Percentiles rank a stretch among this genome's conserved stretches.
phyloP scores from a whole-genome alignment of 2,113 vertebrate species.

The Coreoperca whiteheadi region DNA sequence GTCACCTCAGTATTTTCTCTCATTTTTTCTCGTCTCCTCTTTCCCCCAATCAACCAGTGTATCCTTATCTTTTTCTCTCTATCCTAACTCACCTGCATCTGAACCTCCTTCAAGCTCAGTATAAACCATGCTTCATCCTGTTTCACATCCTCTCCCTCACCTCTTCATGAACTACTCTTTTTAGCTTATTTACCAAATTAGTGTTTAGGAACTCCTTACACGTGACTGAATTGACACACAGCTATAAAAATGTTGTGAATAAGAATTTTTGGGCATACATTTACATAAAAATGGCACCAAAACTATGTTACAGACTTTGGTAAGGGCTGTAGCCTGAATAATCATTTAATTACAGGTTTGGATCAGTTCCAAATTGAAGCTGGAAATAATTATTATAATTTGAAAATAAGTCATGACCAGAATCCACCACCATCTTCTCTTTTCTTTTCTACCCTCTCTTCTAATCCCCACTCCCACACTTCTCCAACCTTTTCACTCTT shows the following conservation, averaged over 20 bases:
- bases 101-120: slow-evolving; percentile 21
- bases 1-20: slow-evolving; percentile 29
- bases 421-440: slow-evolving; percentile 21
- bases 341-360: slow-evolving; percentile 48
- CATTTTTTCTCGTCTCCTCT: slow-evolving; percentile 20
- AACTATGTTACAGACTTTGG: slow-evolving; percentile 9
- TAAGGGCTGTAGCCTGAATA: slow-evolving; percentile 10
- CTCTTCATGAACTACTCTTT: slow-evolving; percentile 1
- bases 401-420: slow-evolving; percentile 41
- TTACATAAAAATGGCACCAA: slow-evolving; percentile 13
- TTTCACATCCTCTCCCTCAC: slow-evolving; percentile 17
- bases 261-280: neutral
- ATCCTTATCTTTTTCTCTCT: slow-evolving; percentile 16
- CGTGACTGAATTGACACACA: neutral
- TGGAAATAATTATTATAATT: slow-evolving; percentile 22
- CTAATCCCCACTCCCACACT: neutral
- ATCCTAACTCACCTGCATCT: slow-evolving; percentile 27
- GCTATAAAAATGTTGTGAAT: neutral
- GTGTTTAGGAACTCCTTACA: neutral
- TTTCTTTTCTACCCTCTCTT: neutral
- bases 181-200: neutral
- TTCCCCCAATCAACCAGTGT: slow-evolving; percentile 27
- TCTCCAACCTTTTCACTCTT: neutral
- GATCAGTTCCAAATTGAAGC: slow-evolving; percentile 38
- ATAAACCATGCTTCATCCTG: slow-evolving; percentile 28